Base-by-base conservation (phyloP, 92 coral and sea anemone genomes). In the Phenganax marumi region DNA sequence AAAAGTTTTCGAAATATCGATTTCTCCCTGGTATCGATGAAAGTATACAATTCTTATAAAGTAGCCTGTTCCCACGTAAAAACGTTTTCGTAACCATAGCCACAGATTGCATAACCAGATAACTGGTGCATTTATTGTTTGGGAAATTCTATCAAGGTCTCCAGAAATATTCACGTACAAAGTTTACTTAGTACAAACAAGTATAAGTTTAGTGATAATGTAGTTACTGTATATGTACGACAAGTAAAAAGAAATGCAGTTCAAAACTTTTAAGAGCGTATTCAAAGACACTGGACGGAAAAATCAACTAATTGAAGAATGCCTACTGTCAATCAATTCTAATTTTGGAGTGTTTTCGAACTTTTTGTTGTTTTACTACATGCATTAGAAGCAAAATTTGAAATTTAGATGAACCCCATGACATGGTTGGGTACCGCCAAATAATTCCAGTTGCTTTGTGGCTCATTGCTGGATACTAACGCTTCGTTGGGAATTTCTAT, bases 321-420 rank as follows among this genome's bases (percentile, higher is more conserved):
- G 43, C 72, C 43, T 25, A 66, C 57, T 62, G 83, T 78, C 83
- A 78, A 78, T 78, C 83, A 78, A 43, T 78, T 78, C 83, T 78
- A 78, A 61, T 61, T 78, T 62, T 78, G 83, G 58, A 78, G 73
- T 63, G 83, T 78, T 78, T 78, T 78, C 60, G 49, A 43, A 33
- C 26, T 63, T 78, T 74, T 61, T 78, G 65, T 78, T 61, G 72
- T 78, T 78, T 78, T 63, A 43, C 72, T 78, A 46, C 61, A 43
- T 61, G 7, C 52, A 23, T 43, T 62, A 17, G 70, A 47, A 71
- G 14, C 25, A 19, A 25, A 78, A 63, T 61, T 61, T 61, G 73
- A 22, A 60, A 43, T 43, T 78, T 47, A 61, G n/a, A 78, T 78
- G 61, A 61, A n/a, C 54, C 54, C 21, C 10, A 58, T 43, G 73